Evolutionary conservation across 2,888 invertebrate genomes (phyloP), one percentile per base, ranked within the genome.

Genomic region (Biston betularia): DNA sequence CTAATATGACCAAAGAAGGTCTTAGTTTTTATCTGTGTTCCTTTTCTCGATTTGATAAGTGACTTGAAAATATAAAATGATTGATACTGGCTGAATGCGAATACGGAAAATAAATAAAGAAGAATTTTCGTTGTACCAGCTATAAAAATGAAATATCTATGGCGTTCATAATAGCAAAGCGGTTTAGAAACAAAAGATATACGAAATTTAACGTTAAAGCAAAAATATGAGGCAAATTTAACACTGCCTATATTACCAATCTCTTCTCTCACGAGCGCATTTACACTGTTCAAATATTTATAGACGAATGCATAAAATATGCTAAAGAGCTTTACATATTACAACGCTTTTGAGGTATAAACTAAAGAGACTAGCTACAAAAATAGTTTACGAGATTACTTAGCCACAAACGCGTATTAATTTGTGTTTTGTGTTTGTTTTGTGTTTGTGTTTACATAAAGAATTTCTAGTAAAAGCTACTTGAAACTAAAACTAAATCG

Each of bases 231-330:
- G 8, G 10, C 7, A 33, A 33, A n/a, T 44, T 42, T 54, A 42
- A 12, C 6, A 70, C 11, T n/a, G 42, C 11, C 53, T 54, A 46
- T 48, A 38, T 56, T 46, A 57, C 33, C 48, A 57, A 57, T 57
- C 38, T 57, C 57, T 38, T 38, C 34, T 57, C 57, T 48, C 57
- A n/a, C 34, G 46, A 57, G 46, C 57, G 38, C 57, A 46, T 57
- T 57, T 57, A 48, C 57, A 57, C 57, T 48, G 57, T 48, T 48
- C 6, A 48, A 57, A 57, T 46, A 57, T 57, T 57, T 57, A 57
- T 48, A 8, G 46, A 48, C 12, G 48, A 15, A 35, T 48, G 48
- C 57, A 57, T 48, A 57, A 57, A 48, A 57, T 14, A 57, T 57
- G 57, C 2, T 54, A 46, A 57, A 38, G 48, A 6, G 46, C 48